These are phyloP conservation scores for Tetranychus piercei DNA, from an alignment of 2,888 invertebrate species.

Conservation along the genomic window DNA sequence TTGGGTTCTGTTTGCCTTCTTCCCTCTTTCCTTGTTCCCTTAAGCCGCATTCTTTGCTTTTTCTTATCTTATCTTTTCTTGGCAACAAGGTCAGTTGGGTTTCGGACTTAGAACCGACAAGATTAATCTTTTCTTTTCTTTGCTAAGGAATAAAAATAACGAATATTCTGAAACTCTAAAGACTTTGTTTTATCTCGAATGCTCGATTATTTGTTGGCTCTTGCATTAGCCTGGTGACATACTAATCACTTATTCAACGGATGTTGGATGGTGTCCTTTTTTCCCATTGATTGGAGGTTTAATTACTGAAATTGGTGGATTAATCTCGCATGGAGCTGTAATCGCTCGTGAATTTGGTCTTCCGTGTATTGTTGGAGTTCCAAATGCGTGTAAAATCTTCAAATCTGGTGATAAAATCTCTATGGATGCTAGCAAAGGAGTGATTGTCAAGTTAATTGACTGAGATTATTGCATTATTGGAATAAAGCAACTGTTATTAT, in stretches of 20 bases:
- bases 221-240: slow-evolving; percentile 43
- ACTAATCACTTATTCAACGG: slow-evolving; percentile 54
- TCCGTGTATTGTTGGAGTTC: slow-evolving; percentile 59
- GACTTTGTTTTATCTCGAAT: no score
- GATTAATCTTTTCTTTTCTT: no score
- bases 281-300: slow-evolving; percentile 59
- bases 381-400: slow-evolving; percentile 41
- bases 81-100: no score
- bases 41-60: no score
- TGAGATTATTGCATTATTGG: neutral
- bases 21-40: no score
- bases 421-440: slow-evolving; percentile 22
- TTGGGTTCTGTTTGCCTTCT: no score
- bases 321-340: slow-evolving; percentile 64
- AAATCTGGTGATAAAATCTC: slow-evolving; percentile 24
- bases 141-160: no score
- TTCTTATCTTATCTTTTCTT: no score
- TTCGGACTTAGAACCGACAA: no score
- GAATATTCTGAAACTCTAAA: no score
- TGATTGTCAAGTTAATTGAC: slow-evolving; percentile 6
- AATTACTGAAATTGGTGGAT: slow-evolving; percentile 61
- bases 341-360: slow-evolving; percentile 64
- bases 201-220: slow-evolving; percentile 28
- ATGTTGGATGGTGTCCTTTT: slow-evolving; percentile 69
- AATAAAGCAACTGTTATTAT: no score